phyloP scores from a whole-genome alignment of 2,113 vertebrate genomes.

The Nycticorax nycticorax region DNA sequence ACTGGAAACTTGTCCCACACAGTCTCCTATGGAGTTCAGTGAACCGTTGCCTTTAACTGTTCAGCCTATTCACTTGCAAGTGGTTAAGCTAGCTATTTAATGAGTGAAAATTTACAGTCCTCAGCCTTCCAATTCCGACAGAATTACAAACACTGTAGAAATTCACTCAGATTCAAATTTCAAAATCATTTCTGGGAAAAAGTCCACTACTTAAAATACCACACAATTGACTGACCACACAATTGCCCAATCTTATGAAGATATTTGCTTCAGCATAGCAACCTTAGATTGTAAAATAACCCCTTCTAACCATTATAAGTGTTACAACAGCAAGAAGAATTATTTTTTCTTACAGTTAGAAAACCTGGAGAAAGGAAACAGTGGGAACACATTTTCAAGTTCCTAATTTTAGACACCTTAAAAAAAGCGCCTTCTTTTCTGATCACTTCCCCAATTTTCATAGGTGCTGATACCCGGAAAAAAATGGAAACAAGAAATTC shows the following conservation, averaged over 20 bases:
- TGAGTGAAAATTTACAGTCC: background rate
- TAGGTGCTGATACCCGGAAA: background rate
- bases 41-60: background rate
- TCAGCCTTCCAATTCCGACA: background rate
- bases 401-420: background rate
- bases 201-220: constrained; percentile 12
- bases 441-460: background rate
- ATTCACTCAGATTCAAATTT: constrained; percentile 13
- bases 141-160: background rate
- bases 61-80: background rate
- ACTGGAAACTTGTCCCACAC: background rate
- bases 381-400: background rate
- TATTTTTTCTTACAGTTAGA: background rate
- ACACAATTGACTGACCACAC: background rate
- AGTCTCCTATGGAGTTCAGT: background rate
- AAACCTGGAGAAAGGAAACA: background rate
- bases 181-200: constrained; percentile 18
- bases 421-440: background rate
- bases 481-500: background rate
- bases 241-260: background rate
- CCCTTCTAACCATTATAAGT: background rate
- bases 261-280: background rate
- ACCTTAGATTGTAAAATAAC: background rate
- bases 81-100: background rate
- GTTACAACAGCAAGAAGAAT: background rate